phyloP scores from a whole-genome alignment of 2,888 invertebrate genomes.

The Oxystoma pomonae region DNA sequence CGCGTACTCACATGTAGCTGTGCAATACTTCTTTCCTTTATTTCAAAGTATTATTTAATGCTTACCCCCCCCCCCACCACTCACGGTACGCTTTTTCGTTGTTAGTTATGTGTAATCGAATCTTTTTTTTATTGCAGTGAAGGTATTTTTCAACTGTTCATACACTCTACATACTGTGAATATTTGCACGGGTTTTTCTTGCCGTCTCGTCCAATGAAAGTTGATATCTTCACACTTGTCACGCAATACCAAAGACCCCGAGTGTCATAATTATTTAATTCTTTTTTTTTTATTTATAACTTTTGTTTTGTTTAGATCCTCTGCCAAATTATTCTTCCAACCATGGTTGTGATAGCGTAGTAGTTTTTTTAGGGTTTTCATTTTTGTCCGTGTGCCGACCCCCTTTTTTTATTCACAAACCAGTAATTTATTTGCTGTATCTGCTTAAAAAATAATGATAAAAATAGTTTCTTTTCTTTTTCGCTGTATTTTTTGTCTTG shows the following conservation, averaged over 20 bases:
- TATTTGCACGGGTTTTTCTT: no score
- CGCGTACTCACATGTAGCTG: slow-evolving; percentile 38
- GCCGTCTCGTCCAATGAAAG: no score
- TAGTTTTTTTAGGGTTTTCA: slow-evolving; percentile 34
- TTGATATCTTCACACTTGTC: no score
- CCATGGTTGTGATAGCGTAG: slow-evolving; percentile 48
- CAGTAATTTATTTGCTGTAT: no score
- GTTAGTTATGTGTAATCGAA: no score
- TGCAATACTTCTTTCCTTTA: slow-evolving; percentile 45
- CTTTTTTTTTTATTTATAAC: slow-evolving; percentile 16
- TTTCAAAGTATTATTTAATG: slow-evolving; percentile 46
- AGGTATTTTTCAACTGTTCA: no score
- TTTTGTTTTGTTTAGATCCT: slow-evolving; percentile 27
- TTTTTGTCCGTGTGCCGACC: slow-evolving; percentile 31
- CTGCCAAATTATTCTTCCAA: slow-evolving; percentile 48
- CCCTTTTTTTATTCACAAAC: slow-evolving; percentile 10
- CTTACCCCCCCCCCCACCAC: no score
- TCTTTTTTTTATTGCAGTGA: no score
- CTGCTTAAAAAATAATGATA: no score
- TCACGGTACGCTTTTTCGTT: no score
- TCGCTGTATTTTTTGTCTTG: slow-evolving; percentile 20
- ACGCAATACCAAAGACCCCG: neutral
- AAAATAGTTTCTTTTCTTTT: slow-evolving; percentile 18
- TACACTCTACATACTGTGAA: no score
- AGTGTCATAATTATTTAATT: neutral